Base-by-base conservation (phyloP, 2,797 vertebrate species). In the Pteronotus mesoamericanus region DNA sequence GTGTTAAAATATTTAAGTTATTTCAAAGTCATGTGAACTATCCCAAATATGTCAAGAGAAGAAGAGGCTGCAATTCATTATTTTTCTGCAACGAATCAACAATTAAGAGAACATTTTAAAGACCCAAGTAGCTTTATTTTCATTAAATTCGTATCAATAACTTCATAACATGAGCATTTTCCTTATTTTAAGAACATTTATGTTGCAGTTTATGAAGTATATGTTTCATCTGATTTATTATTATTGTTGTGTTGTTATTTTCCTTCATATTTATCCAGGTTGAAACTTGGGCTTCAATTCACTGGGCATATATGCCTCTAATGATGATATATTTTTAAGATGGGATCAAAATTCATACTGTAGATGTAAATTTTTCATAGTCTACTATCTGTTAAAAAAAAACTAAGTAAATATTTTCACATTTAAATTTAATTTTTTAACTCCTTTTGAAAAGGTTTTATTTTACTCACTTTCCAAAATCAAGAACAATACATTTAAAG, bases 11-110 rank as follows among this genome's bases (percentile, higher is more conserved):
- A 99, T 99, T 98, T 98, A 98, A 99, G 97, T 94, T 96, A 98
- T 99, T 98, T 98, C 96, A 84, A 92, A 97, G 98, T 97, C 98
- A 99, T 98, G 98, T 98, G 98, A 99, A 98, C 96, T 98, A 99
- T 99, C 98, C 95, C 97, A 98, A 98, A 98, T 97, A 99, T 99
- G 98, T 96, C 94, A 97, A 96, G 95, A 96, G 95, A 98, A 98
- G 96, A 96, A 88, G 34, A 97, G 55, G 39, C 46, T 97, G 78
- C 77, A 94, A 88, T 94, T 97, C 68, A 82, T 97, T 97, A 93
- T 94, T 95, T 98, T 75, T 97, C 89, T 89, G 48, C 29, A 97
- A 95, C 82, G 86, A 97, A 96, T 77, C 86, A 85, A 95, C 91
- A 97, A 71, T 87, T 97, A 98, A 97, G 75, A 92, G 69, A 96